Evolutionary conservation across 1,140 invertebrate genomes (phyloP), one percentile per base, ranked within the genome.

Genomic region (Drosophila lini): DNA sequence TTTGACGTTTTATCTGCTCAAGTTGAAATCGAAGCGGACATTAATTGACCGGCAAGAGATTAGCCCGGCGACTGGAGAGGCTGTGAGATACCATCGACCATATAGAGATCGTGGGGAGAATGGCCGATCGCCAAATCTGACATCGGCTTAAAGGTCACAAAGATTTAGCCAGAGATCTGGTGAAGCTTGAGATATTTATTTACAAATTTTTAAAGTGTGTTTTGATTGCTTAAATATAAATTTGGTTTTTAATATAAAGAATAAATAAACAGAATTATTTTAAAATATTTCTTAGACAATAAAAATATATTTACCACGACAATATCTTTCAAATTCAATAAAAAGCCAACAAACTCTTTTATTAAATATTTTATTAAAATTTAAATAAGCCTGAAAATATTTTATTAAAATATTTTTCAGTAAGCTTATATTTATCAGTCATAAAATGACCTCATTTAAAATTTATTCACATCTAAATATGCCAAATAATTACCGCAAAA

Each of bases 21-120:
- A 86, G 73, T 76, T 76, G 74, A 76, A 86, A 85, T 85, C 81
- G 62, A 75, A 85, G 61, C 79, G 70, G 82, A 85, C 82, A 82
- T 82, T 85, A 86, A 85, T 85, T 88, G 83, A 86, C 82, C 57
- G 68, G 63, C 47, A 36, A 31, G 55, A 52, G 79, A 79, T 76
- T 76, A 82, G 65, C 60, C 62, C 34, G 40, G 41, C 48, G 36
- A 70, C 28, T 71, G 22, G 36, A 58, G 68, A 58, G 67, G 59
- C 34, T 56, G 58, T 44, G 67, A 78, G 69, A 70, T 73, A 59
- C 53, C 61, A 67, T 67, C 65, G 65, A 41, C 47, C 65, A 68
- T 65, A 65, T 68, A 68, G 19, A 68, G 65, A 68, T 68, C 13
- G 36, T 65, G 60, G 36, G 64, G 60, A 64, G 64, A 68, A 68